Percentiles rank a stretch among this genome's conserved stretches.
These are phyloP conservation scores for Zapus hudsonius DNA, from an alignment of 2,113 vertebrate species.

Conservation along the genomic window DNA sequence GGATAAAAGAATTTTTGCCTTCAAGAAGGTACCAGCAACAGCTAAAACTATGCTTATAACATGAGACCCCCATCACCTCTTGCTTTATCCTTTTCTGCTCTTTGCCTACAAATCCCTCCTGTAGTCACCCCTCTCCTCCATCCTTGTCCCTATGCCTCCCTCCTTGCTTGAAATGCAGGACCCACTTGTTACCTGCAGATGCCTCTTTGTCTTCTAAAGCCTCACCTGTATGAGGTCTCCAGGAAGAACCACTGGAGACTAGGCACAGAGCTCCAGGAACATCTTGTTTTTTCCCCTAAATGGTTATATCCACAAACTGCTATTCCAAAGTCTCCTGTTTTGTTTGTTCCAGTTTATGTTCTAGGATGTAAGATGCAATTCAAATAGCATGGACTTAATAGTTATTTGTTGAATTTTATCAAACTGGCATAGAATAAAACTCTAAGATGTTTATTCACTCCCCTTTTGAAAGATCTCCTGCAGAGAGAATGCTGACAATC, in stretches of 20 bases:
- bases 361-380: neutral
- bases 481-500: slow-evolving; percentile 39
- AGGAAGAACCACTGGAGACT: neutral
- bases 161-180: neutral
- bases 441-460: slow-evolving; percentile 49
- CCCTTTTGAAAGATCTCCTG: slow-evolving; percentile 41
- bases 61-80: neutral
- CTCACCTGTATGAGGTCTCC: neutral
- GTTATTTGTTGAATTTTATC: slow-evolving; percentile 48
- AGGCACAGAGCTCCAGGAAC: neutral
- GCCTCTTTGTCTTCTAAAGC: neutral
- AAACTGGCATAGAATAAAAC: slow-evolving; percentile 27
- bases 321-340: neutral
- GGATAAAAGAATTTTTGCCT: neutral
- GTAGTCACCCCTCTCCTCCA: neutral
- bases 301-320: neutral
- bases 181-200: neutral
- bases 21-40: neutral
- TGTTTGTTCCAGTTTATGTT: neutral
- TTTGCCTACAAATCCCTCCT: neutral
- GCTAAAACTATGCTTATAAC: neutral
- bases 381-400: neutral
- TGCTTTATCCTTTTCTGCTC: neutral
- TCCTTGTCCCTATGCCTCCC: neutral
- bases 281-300: neutral